Base-by-base conservation (phyloP, 23 tunicate species). In the Ciona savignyi region DNA sequence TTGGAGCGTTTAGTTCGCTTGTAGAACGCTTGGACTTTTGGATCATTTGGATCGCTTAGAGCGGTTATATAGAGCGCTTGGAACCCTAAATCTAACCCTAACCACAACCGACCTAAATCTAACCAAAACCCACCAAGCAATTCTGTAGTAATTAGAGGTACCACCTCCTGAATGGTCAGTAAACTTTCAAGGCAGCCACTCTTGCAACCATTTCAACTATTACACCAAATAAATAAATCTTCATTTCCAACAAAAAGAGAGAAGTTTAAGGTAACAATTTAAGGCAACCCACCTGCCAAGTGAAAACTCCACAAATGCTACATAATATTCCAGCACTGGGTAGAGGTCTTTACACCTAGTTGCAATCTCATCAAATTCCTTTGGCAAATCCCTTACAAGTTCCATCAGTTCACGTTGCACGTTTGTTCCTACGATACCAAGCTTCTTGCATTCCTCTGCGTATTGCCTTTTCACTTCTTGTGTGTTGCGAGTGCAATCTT, bases 231-330 rank as follows among this genome's bases (percentile, higher is more conserved):
- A n/a, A n/a, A n/a, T n/a, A n/a, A n/a, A n/a, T n/a, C n/a, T 0
- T 48, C 26, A 65, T 9, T 9, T 65, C 6, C 6, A 22, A 65
- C 20, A 65, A 65, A 22, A 24, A 65, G 6, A 19, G 24, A 65
- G n/a, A n/a, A n/a, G n/a, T n/a, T n/a, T n/a, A 65, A 65, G 23
- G 9, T 19, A 65, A 15, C 20, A 19, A 65, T n/a, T n/a, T n/a
- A n/a, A 24, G 23, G 23, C 24, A n/a, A 65, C 70, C 0, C 29
- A 88, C 96, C 83, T 88, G 67, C 83, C 77, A 4, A 88, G 23
- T 15, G 96, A 75, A 73, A 88, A 88, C 63, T 88, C 90, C 21
- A 90, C 97, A 79, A 90, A 90, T 1, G 85, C 74, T 3, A 67
- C 81, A 42, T 90, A 90, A 32, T 87, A 92, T 67, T 92, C 98